Evolutionary conservation across 2,113 vertebrate genomes (phyloP), one percentile per base, ranked within the genome.

Genomic region (Scatophagus argus): DNA sequence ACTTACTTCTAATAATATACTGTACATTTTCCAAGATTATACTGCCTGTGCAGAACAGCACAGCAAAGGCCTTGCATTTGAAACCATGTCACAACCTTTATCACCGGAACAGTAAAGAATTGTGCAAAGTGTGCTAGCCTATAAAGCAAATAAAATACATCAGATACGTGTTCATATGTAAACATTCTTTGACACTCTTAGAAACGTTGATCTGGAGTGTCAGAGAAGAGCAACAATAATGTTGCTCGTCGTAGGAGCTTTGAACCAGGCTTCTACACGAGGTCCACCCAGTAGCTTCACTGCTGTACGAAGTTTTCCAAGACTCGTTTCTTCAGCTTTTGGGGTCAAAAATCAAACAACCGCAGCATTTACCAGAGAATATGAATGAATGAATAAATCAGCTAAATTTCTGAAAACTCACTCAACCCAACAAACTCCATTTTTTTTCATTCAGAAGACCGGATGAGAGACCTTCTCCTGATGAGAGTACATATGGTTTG

Each of bases 1-100:
- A 91, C 90, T 88, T 87, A 89, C 58, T 71, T 83, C 52, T 81
- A 74, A 89, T 81, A 89, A 89, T 81, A 90, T 76, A 84, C 81
- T 88, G 69, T 88, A 91, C 84, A 92, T 81, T 79, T 72, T 52
- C 34, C 59, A 76, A 81, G 83, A 86, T 61, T 73, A 84, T 69
- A 75, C 55, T 51, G 54, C 65, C 74, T 85, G 64, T 77, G 72
- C 66, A 68, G 8, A 64, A 41, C 38, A 44, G 61, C 49, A 87
- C 74, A 87, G 67, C 31, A 34, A 74, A 71, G 67, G 69, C 74
- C 27, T 84, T 32, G 46, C 59, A 73, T 74, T 82, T 79, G 36
- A 23, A 84, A 85, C 31, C 27, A 64, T 56, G 83, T 77, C 84
- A 80, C 88, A 91, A 89, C 54, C 64, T 89, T 88, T 84, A 79